Evolutionary conservation across 2,888 invertebrate genomes (phyloP), one percentile per base, ranked within the genome.

Genomic region (Keiferia lycopersicella): DNA sequence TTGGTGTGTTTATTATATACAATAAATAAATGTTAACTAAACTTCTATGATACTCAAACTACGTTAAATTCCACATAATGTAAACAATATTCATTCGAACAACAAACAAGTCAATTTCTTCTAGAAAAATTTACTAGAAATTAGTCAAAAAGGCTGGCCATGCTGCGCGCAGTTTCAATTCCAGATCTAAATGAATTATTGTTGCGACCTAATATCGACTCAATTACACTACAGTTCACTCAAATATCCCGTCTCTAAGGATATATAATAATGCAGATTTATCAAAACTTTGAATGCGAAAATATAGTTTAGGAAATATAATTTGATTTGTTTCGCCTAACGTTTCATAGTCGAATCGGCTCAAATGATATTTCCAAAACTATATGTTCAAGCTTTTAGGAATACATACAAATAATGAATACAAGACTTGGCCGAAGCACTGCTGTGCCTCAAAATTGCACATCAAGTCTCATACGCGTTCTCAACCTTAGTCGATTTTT

Each of bases 1-100:
- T 91, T 91, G 91, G 91, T 91, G 87, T 91, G 80, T 88, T 87
- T 87, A 87, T 87, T 89, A 89, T 88, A 85, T 85, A 66, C 86
- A 88, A 88, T 87, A 89, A 88, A 88, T 87, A 86, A 85, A 84
- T 75, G 81, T 80, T 76, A 86, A 85, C 82, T 84, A 86, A 79
- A n/a, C 72, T 80, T 81, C 73, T 84, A 81, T 83, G 76, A 79
- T 83, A 88, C n/a, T n/a, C 83, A 86, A 81, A 83, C 77, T 77
- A 79, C 75, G 74, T 78, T 77, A 77, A 74, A 80, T 74, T 74
- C 74, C 72, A 68, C 81, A 74, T 77, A 76, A 75, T 77, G 71
- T 74, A 71, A 77, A 79, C 75, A 76, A 75, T 74, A 41, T 41
- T 14, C n/a, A 70, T 71, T 67, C 69, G 65, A 65, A 63, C 66